phyloP scores from a whole-genome alignment of 1,140 invertebrate genomes.

The Pogonus chalceus region DNA sequence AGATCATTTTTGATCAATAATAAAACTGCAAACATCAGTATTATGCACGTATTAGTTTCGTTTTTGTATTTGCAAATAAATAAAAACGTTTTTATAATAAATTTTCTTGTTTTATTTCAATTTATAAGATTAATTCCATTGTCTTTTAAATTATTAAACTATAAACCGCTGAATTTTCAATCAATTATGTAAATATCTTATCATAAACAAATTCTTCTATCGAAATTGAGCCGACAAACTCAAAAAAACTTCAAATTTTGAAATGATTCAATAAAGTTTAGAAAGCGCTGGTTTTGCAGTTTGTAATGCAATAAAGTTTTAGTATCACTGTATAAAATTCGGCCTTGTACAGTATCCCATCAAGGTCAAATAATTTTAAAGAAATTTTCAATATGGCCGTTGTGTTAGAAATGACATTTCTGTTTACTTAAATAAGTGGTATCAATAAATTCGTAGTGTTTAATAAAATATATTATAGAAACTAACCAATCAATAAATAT shows the following conservation, averaged over 20 bases:
- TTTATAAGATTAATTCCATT: no score
- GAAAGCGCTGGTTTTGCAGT: no score
- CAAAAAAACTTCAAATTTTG: no score
- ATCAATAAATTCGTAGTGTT: neutral
- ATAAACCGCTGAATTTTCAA: no score
- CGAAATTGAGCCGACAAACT: no score
- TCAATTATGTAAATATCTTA: no score
- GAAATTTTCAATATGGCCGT: conserved; percentile 6
- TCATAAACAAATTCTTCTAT: no score
- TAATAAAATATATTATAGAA: neutral
- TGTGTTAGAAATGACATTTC: neutral
- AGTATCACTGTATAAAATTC: neutral
- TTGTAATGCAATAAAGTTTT: no score
- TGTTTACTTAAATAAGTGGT: conserved; percentile 1
- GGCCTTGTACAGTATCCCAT: neutral
- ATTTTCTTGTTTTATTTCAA: no score
- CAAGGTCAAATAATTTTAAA: conserved; percentile 6
- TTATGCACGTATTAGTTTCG: neutral
- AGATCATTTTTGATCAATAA: neutral
- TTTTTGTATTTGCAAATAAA: conserved; percentile 5
- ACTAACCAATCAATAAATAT: neutral
- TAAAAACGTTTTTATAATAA: neutral
- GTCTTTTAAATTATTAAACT: no score
- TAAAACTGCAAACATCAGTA: neutral
- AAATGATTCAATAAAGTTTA: no score